Evolutionary conservation across 2,797 vertebrate species (phyloP), one percentile per base, ranked within the genome.

Genomic region (Sebastes hubbsi): DNA sequence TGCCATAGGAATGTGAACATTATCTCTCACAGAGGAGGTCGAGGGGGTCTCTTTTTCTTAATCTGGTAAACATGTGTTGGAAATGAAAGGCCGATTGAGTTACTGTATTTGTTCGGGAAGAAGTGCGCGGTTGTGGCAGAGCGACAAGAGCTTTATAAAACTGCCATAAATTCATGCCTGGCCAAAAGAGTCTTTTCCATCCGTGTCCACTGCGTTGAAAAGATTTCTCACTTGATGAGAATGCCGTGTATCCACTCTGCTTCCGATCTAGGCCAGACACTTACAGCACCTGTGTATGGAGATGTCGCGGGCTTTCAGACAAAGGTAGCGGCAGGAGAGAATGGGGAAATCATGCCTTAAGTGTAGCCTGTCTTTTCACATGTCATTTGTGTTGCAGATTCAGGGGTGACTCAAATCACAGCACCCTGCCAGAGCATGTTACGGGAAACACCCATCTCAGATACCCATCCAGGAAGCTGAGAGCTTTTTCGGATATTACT

Each of bases 401-500:
- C 82, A 58, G 66, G 63, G 64, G 71, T 80, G 80, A 72, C 83
- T 92, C 75, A 92, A 92, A 93, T 93, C 94, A 92, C 89, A 88
- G 91, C 91, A 66, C 76, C 71, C 86, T 90, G 89, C 84, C 89
- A 88, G 71, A 75, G 86, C 71, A 22, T 68, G 87, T 92, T 87
- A 91, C 67, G 56, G 67, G 87, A 90, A 88, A 90, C 89, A 88
- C 75, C 72, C 87, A 85, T 92, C 88, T 75, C 75, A 36, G 11
- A 62, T 80, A 85, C 78, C 78, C 67, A 4, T 87, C 71, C 72
- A 70, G 79, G 87, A 87, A 71, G 80, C 85, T 90, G 88, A 94
- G 90, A 95, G 93, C 91, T 93, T 95, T 94, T 82, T 93, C 87
- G 90, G 87, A 93, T 94, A 90, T 87, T 82, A 76, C 87, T 87